Base-by-base conservation (phyloP, 2,113 vertebrate species). In the Misgurnus mizolepis region DNA sequence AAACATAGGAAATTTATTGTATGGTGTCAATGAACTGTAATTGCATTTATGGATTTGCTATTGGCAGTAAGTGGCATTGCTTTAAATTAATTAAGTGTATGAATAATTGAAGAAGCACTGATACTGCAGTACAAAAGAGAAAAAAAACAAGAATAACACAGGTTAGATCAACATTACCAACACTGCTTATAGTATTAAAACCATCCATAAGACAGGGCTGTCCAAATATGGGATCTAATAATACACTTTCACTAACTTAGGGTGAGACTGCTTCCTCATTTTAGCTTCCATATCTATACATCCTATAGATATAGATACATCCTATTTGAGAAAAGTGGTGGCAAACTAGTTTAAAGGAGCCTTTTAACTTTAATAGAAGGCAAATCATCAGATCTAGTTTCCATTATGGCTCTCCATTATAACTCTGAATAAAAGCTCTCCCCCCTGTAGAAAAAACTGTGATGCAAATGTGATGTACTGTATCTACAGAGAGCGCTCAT, bases 331-430 rank as follows among this genome's bases (percentile, higher is more conserved):
- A 76, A 4, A 47, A 76, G 43, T 40, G 14, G 60, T 64, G 73
- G 27, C 3, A n/a, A 62, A 64, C 27, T 17, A 76, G 60, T 67
- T 66, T 66, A 10, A 9, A 66, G 49, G 34, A 77, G 62, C 75
- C 75, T 67, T 77, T 77, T 77, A 66, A 67, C 45, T 41, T 77
- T 34, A 65, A 47, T 53, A 66, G 61, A 5, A 12, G 34, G 61
- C 34, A 14, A 66, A 66, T 53, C 49, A 66, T 77, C 18, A 77
- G 75, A 77, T 77, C 75, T 53, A 41, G 62, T 18, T 66, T 77
- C 75, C 62, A 65, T 66, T 66, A 53, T 65, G 75, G 61, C 45
- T 22, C 27, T 77, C 17, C 17, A 58, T n/a, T n/a, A n/a, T n/a
- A n/a, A 58, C 55, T 22, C 22, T 75, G 22, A 62, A 75, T 75